Evolutionary conservation across 2,113 vertebrate genomes (phyloP), one percentile per base, ranked within the genome.

Genomic region (Sinocyclocheilus maitianheensis): DNA sequence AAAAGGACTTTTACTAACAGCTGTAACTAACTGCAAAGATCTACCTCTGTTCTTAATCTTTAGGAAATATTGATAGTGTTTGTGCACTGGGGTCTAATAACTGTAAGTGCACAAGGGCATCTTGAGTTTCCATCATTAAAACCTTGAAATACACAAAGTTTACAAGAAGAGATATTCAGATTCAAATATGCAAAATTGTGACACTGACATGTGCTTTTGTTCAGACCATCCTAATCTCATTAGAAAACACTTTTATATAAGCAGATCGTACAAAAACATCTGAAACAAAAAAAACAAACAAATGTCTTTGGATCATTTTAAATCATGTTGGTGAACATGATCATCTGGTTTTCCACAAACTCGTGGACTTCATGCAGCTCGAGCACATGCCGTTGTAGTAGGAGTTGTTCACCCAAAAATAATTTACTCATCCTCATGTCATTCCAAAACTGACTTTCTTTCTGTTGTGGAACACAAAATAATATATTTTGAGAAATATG

Each of bases 1-100:
- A 80, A 71, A 62, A 86, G 86, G 60, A 85, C 83, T 51, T 88
- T 86, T 92, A 91, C 92, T 87, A 88, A 90, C 88, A 89, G 84
- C 87, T 22, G 0, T 85, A 90, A 93, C 91, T 92, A 74, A 75
- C 87, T 55, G 87, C 71, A 72, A 72, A n/a, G 9, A 43, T 43
- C 20, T 72, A 10, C 9, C 34, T 72, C 34, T 72, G 1, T n/a
- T 69, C 30, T 69, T 69, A 37, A 69, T 18, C 65, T 83, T 76
- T 62, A 81, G 86, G 84, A 62, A 65, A 89, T 87, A 24, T 26
- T 48, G 37, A 16, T 48, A 51, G 22, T 26, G 12, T 24, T 9
- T 72, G 37, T 40, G 37, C 69, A 40, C 8, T 13, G 40, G 20
- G 22, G 4, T 12, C 0, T 10, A 22, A 74, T 14, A 74, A 6